These are phyloP conservation scores for Lasius fuliginosus DNA, from an alignment of 2,888 invertebrate species.

Conservation along the genomic window DNA sequence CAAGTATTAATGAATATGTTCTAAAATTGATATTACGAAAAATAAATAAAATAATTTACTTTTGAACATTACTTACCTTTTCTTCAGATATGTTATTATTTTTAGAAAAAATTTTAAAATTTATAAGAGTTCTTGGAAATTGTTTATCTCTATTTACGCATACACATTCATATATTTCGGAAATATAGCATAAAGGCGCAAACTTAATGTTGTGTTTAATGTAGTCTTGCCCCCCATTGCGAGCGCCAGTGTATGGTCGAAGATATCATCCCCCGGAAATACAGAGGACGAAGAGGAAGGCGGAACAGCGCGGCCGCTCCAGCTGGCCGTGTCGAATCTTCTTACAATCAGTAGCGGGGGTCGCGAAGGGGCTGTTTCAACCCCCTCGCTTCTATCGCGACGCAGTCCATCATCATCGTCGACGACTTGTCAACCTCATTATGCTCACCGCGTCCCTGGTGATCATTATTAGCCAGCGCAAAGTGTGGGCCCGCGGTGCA, in stretches of 20 bases:
- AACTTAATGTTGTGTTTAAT: conserved; percentile 11
- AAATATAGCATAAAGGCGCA: not conserved
- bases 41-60: not conserved
- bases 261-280: conserved; percentile 63
- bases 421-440: conserved; percentile 74
- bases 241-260: conserved; percentile 16
- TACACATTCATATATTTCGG: not conserved
- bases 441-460: conserved; percentile 70
- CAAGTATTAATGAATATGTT: not conserved
- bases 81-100: not conserved
- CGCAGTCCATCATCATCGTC: conserved; percentile 74
- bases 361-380: conserved; percentile 71
- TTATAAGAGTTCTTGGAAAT: not conserved
- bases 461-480: conserved; percentile 68
- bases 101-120: not conserved
- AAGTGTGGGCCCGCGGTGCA: conserved; percentile 59
- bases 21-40: not conserved
- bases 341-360: conserved; percentile 56
- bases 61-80: not conserved
- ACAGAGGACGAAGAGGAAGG: conserved; percentile 63
- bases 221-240: conserved; percentile 20
- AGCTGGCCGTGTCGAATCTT: conserved; percentile 85
- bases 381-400: conserved; percentile 64
- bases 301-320: conserved; percentile 72
- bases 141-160: not conserved